phyloP scores from a whole-genome alignment of 1,140 invertebrate genomes.

The Drosophila tropicalis region DNA sequence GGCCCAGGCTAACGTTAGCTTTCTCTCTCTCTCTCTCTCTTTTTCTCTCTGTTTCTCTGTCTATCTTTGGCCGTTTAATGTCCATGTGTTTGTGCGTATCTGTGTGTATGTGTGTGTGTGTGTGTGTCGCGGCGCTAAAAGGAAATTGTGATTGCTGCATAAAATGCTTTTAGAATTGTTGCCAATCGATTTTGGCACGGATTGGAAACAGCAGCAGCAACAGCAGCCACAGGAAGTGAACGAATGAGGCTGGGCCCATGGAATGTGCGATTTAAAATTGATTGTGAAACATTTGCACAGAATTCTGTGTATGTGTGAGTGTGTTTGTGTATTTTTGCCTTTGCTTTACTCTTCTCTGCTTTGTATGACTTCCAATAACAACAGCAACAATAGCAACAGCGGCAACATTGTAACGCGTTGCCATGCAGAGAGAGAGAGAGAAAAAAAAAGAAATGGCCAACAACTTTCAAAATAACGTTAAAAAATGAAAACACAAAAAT shows the following conservation, averaged over 20 bases:
- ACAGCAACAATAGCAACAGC: conserved; percentile 11
- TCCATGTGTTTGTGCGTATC: conserved; percentile 23
- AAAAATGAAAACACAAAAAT: not conserved
- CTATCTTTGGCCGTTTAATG: conserved; percentile 22
- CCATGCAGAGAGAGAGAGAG: conserved; percentile 33
- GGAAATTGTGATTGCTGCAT: conserved; percentile 79
- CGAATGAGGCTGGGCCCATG: conserved; percentile 50
- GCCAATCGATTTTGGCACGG: conserved; percentile 76
- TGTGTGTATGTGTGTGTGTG: conserved; percentile 23
- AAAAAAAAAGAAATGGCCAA: conserved; percentile 23
- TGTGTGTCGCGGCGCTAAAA: conserved; percentile 63
- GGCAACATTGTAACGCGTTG: conserved; percentile 14
- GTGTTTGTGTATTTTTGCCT: conserved; percentile 39
- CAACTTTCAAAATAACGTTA: conserved; percentile 7
- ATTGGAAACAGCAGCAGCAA: conserved; percentile 54
- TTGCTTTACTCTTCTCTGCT: conserved; percentile 17
- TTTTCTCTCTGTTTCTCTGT: conserved; percentile 14
- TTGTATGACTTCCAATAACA: conserved; percentile 41
- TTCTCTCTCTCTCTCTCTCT: conserved; percentile 15
- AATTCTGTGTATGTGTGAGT: conserved; percentile 48
- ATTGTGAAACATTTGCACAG: conserved; percentile 74
- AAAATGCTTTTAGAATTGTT: conserved; percentile 80
- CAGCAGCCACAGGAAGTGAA: conserved; percentile 47
- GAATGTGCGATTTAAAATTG: conserved; percentile 74
- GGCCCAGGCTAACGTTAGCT: conserved; percentile 33